Percentiles rank a stretch among this genome's conserved stretches.
Evolutionary conservation across 2,113 vertebrate species (phyloP).

Genomic region (Brachirus orientalis): DNA sequence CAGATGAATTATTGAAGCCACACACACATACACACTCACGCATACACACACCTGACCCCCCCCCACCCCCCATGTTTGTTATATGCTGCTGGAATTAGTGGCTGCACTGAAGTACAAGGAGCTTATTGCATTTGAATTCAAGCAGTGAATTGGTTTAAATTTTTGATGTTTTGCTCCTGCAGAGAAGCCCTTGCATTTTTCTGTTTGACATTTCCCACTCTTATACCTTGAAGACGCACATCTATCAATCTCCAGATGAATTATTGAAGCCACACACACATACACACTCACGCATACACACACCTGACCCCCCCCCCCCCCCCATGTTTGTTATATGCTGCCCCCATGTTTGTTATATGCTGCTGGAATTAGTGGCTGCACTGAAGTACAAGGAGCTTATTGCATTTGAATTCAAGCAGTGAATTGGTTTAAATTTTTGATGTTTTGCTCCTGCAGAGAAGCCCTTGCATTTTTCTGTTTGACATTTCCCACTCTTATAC

Average conservation of each 20-base stretch:
- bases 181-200: constrained; percentile 13
- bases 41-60: not conserved
- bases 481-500: constrained; percentile 5
- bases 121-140: constrained; percentile 26
- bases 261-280: constrained; percentile 52
- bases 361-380: constrained; percentile 50
- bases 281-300: too few relatives aligned
- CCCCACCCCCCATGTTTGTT: constrained; percentile 37
- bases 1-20: constrained; percentile 65
- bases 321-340: constrained; percentile 46
- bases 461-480: constrained; percentile 4
- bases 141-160: constrained; percentile 23
- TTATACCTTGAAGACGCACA: constrained; percentile 48
- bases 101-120: constrained; percentile 24
- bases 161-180: constrained; percentile 20
- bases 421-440: constrained; percentile 31
- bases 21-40: not conserved
- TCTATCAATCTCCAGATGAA: constrained; percentile 68
- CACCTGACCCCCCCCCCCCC: constrained; percentile 4
- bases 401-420: constrained; percentile 23
- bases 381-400: constrained; percentile 18
- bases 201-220: not conserved
- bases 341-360: constrained; percentile 46
- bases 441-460: constrained; percentile 19
- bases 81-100: constrained; percentile 55